Percentiles rank a stretch among this genome's conserved stretches.
Evolutionary conservation across 2,888 invertebrate species (phyloP).

Genomic region (Melinaea marsaeus): DNA sequence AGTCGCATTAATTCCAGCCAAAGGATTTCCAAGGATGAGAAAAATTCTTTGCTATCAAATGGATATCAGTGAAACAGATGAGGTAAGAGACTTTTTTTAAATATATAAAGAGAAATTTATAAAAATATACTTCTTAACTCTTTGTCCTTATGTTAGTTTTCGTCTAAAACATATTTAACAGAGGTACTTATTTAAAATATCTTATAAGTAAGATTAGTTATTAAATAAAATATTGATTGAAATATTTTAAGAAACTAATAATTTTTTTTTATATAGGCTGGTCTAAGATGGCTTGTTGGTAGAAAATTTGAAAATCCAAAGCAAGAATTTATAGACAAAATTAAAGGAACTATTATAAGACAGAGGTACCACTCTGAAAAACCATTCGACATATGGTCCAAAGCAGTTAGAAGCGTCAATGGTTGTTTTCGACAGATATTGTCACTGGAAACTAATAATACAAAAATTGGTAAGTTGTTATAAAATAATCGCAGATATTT

Average conservation of each 20-base stretch:
- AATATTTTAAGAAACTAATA: neutral
- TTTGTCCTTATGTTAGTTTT: no score
- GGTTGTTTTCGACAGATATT: slow-evolving; percentile 66
- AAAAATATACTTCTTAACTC: no score
- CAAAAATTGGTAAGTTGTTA: slow-evolving; percentile 52
- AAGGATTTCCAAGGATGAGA: slow-evolving; percentile 50
- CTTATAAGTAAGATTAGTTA: no score
- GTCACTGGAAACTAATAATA: slow-evolving; percentile 53
- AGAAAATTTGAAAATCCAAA: slow-evolving; percentile 42
- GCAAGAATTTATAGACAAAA: slow-evolving; percentile 36
- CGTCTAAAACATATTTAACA: no score
- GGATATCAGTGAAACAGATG: slow-evolving; percentile 64
- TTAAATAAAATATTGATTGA: no score
- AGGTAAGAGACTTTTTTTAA: slow-evolving; percentile 40
- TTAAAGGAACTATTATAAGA: slow-evolving; percentile 49
- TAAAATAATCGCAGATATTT: neutral
- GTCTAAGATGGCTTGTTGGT: slow-evolving; percentile 61
- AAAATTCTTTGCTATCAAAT: slow-evolving; percentile 55
- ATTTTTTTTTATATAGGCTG: slow-evolving; percentile 44
- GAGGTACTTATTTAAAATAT: no score
- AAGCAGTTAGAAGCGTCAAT: slow-evolving; percentile 46
- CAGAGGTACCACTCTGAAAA: slow-evolving; percentile 58
- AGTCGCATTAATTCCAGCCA: slow-evolving; percentile 61
- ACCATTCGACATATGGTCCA: slow-evolving; percentile 67
- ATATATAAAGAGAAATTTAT: neutral